Evolutionary conservation across 1,140 invertebrate species (phyloP), one percentile per base, ranked within the genome.

Genomic region (Drosophila auraria): DNA sequence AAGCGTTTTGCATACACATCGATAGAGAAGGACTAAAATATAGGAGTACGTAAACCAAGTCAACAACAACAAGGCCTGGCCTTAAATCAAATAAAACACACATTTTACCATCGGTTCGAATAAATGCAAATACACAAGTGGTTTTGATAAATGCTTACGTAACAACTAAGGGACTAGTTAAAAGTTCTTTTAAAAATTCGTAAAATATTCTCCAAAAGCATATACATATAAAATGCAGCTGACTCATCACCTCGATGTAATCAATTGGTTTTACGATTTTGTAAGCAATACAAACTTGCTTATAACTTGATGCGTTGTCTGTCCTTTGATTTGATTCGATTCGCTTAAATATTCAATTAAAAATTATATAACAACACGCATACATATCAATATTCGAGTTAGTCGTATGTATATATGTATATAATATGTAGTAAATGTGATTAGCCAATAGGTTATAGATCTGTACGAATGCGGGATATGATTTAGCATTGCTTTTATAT

Each of bases 321-420:
- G 80, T 58, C 54, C 78, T 90, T 86, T 90, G 79, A 90, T 90
- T 90, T 86, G 53, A 76, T 87, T 87, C 63, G 74, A 65, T 84
- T 87, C 68, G 75, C 57, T 64, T 77, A 74, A 58, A 71, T 71
- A 65, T 65, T 69, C 72, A 82, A 78, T 83, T 87, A 87, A 89
- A 73, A 87, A 87, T 89, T 87, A 87, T 87, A 79, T 87, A 87
- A 87, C 84, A 87, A 87, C 86, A 83, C 84, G 73, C 80, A 69
- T 77, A 74, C 70, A 75, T 80, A 65, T 63, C 61, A 74, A 63
- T 80, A 60, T 65, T 65, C 68, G 76, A 78, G 69, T 78, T 74
- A 63, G 51, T 84, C 65, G 49, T 73, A 69, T 82, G 71, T 74
- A 69, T 77, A 60, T 78, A 76, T 53, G 49, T 78, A 59, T 74